A percentile compares a stretch with the other conserved stretches of the same genome.
Evolutionary conservation across 2,113 vertebrate genomes (phyloP).

Genomic region (Datnioides undecimradiatus): DNA sequence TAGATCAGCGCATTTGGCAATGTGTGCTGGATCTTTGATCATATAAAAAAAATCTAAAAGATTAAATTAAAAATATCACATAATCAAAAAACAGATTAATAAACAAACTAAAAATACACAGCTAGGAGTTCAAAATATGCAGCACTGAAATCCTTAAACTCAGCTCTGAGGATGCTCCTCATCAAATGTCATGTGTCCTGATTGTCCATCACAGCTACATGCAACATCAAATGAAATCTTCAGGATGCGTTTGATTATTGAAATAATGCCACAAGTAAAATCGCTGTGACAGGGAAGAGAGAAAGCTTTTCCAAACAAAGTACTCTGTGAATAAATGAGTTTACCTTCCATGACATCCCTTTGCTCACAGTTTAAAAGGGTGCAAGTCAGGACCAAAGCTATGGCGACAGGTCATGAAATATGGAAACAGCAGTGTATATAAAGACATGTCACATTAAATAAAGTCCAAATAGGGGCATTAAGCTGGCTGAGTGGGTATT

Average conservation of each 20-base stretch:
- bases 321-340: slow-evolving; percentile 20
- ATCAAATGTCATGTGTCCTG: not conserved
- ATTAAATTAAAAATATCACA: not conserved
- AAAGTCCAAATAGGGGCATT: not conserved
- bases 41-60: no score
- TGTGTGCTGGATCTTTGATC: not conserved
- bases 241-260: slow-evolving; percentile 20
- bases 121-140: not conserved
- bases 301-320: slow-evolving; percentile 7
- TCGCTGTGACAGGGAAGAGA: not conserved
- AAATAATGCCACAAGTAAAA: slow-evolving; percentile 5
- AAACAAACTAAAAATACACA: not conserved
- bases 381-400: not conserved
- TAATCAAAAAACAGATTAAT: not conserved
- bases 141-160: not conserved
- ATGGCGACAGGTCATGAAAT: slow-evolving; percentile 25
- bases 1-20: not conserved
- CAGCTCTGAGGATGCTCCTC: not conserved
- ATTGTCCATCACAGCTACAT: not conserved
- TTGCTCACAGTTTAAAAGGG: not conserved
- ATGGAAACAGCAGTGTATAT: not conserved
- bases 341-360: slow-evolving; percentile 13
- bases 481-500: not conserved
- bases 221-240: not conserved
- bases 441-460: not conserved